Evolutionary conservation across 2,113 vertebrate species (phyloP), one percentile per base, ranked within the genome.

Genomic region (Ailurus styani): DNA sequence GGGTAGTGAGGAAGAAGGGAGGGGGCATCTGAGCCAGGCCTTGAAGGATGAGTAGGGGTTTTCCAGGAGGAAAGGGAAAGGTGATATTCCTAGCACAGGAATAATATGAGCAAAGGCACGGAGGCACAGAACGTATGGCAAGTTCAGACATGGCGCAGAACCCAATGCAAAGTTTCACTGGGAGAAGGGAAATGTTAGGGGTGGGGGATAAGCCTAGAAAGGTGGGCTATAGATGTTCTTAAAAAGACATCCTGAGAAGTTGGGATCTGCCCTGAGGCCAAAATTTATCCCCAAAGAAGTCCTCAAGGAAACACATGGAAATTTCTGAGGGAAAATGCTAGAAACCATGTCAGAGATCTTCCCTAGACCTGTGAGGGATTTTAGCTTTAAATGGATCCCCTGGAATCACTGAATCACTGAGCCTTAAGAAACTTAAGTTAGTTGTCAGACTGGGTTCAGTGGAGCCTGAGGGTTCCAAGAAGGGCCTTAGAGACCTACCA

Each of bases 261-360:
- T 5, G 47, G 4, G 47, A 52, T 75, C 7, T 70, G 77, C 82
- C 8, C 5, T 5, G 29, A 95, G 94, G 55, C 34, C 31, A 45
- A 9, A 72, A 1, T 23, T 23, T 20, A 85, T 52, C n/a, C 17
- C 47, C 82, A 82, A 31, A 66, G 31, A 90, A 37, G 37, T 25
- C 31, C 3, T 34, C 40, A 64, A 86, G 91, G 79, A 97, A 81
- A 68, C 7, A 12, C 12, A 45, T n/a, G n/a, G n/a, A 85, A 42
- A 64, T 34, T 94, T 90, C 40, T 97, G 62, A 93, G 37, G 66
- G 75, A 95, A 96, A 60, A 57, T 55, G 64, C 47, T 84, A 52
- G 78, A 96, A 90, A 25, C 7, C 7, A 29, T 40, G 8, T 78
- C 66, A 88, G 81, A 84, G 47, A 29, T 62, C 72, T 55, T 87